Evolutionary conservation across 2,113 vertebrate species (phyloP), one percentile per base, ranked within the genome.

Genomic region (Misgurnus anguillicaudatus): DNA sequence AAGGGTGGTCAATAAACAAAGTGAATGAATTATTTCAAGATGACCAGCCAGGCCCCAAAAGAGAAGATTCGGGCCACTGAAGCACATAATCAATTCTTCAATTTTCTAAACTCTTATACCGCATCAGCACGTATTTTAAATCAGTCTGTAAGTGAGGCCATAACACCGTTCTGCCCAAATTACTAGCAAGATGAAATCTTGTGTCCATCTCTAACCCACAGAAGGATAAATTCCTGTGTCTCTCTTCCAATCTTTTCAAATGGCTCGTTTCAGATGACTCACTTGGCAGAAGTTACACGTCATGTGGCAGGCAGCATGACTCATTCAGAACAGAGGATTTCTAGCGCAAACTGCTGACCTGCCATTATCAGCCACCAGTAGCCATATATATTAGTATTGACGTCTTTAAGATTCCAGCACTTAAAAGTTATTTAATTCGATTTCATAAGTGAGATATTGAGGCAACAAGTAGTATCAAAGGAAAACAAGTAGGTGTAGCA

Each of bases 291-390:
- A 92, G 90, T 87, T 74, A 83, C 61, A 86, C 86, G 85, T 90
- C 90, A 91, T 89, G 87, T 78, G 88, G 85, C 86, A 84, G 81
- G 81, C 80, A 75, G 84, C 83, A 86, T 92, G 91, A 92, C 88
- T 92, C 89, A 91, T 69, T 65, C 78, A 77, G 78, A 84, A 75
- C 78, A 89, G 76, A 82, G 42, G 77, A 80, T 77, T 77, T 47
- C 72, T 84, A 78, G 62, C 75, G 63, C 82, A 87, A 81, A 72
- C 51, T 84, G 73, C 80, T 86, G 86, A 84, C 73, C 87, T 74
- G 80, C 19, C 62, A 21, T 72, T 39, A 60, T 55, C 62, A 24
- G 79, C 82, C 73, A 87, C 84, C 80, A 75, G 53, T 55, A 79
- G 82, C 75, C 68, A 58, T 71, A 80, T 71, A 80, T 77, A 85